Evolutionary conservation across 2,113 vertebrate species (phyloP).

Genomic region (Phycodurus eques): DNA sequence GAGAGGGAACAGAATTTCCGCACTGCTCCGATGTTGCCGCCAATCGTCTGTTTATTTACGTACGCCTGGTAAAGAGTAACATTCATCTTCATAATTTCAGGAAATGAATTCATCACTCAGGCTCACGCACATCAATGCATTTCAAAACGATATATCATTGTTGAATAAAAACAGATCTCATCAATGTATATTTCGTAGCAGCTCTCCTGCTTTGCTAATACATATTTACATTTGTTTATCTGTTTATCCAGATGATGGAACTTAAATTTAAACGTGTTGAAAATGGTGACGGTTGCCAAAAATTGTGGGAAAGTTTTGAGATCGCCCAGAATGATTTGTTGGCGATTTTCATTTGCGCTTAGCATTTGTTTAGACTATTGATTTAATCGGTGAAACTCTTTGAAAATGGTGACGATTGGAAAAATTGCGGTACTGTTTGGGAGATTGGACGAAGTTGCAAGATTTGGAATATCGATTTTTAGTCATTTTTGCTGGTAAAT

Average conservation of each 20-base stretch:
- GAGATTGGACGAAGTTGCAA: too few relatives aligned
- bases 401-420: too few relatives aligned
- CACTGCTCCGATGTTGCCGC: slow-evolving; percentile 22
- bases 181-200: slow-evolving; percentile 20
- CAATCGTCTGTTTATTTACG: slow-evolving; percentile 33
- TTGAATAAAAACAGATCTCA: slow-evolving; percentile 16
- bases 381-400: too few relatives aligned
- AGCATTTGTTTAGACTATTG: too few relatives aligned
- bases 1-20: neutral
- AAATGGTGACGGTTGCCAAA: too few relatives aligned
- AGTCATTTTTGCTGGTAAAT: too few relatives aligned
- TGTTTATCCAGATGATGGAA: slow-evolving; percentile 68
- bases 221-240: slow-evolving; percentile 57
- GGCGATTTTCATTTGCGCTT: too few relatives aligned
- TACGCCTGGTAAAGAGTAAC: slow-evolving; percentile 46
- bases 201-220: slow-evolving; percentile 20
- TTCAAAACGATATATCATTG: slow-evolving; percentile 5
- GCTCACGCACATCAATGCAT: slow-evolving; percentile 36
- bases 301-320: too few relatives aligned
- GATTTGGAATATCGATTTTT: too few relatives aligned
- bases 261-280: slow-evolving; percentile 31
- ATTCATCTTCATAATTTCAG: slow-evolving; percentile 59
- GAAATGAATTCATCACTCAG: slow-evolving; percentile 65
- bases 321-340: too few relatives aligned
- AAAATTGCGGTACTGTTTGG: too few relatives aligned